Conservation (phyloP, 2,113 vertebrate genomes). For the Oceanodroma tethys region DNA sequence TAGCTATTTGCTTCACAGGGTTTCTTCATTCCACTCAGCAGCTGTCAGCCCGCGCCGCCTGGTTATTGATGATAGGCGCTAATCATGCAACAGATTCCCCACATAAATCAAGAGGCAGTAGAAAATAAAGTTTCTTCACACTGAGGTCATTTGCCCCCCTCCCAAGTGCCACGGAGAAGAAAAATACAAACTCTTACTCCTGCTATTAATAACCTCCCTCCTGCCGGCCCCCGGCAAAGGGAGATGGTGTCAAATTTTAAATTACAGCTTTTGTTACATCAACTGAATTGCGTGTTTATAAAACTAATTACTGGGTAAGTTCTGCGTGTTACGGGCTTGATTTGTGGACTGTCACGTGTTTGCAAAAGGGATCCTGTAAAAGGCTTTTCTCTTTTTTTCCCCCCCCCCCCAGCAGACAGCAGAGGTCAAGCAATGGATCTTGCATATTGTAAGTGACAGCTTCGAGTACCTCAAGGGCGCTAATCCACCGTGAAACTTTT, state of each 20-base stretch:
- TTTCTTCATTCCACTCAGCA: constrained; percentile 75
- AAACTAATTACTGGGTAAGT: background rate
- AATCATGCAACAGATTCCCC: constrained; percentile 74
- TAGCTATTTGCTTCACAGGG: constrained; percentile 71
- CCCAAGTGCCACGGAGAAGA: background rate
- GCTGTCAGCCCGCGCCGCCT: constrained; percentile 64
- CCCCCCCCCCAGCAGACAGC: background rate
- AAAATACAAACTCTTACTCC: background rate
- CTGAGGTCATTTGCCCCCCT: constrained; percentile 8
- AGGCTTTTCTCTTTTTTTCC: background rate
- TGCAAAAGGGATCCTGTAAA: background rate
- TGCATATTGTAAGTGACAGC: background rate
- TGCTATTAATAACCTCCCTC: background rate
- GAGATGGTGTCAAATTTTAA: background rate
- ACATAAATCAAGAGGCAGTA: constrained; percentile 68
- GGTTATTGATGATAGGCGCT: constrained; percentile 78
- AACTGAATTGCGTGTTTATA: background rate
- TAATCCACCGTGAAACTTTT: background rate
- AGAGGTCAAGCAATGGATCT: background rate
- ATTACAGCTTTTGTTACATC: background rate
- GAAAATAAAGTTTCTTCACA: constrained; percentile 33
- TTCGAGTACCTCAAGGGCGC: constrained; percentile 15
- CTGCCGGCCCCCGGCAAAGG: background rate
- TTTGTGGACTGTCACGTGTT: background rate
- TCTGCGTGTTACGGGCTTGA: background rate